Conservation (phyloP, 2,113 vertebrate species). For the Melierax canorus region DNA sequence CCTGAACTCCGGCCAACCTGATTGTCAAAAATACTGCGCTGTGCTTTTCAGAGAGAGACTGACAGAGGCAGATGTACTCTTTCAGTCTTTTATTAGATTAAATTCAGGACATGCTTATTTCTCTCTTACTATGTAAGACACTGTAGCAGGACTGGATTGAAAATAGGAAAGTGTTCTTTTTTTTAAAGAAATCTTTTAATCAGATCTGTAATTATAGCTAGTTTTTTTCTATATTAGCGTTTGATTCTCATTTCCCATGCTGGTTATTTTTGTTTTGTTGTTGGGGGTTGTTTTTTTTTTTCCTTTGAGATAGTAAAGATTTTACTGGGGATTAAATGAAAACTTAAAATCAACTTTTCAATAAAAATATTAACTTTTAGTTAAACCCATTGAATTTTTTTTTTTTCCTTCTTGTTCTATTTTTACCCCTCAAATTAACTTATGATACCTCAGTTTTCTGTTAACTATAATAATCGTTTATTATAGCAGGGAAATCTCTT, state of each 20-base stretch:
- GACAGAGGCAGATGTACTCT: background rate
- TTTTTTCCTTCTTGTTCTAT: background rate
- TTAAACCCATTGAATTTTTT: background rate
- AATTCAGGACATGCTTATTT: background rate
- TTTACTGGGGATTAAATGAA: background rate
- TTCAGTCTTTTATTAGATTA: background rate
- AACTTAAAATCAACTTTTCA: background rate
- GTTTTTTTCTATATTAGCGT: accelerated
- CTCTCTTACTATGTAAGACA: background rate
- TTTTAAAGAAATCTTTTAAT: background rate
- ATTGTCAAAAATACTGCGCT: background rate
- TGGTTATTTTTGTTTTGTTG: background rate
- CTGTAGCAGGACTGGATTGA: background rate
- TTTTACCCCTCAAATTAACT: background rate
- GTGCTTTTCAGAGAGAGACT: background rate
- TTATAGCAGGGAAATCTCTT: background rate
- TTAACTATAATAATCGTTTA: background rate
- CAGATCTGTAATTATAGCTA: background rate
- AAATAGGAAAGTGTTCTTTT: background rate
- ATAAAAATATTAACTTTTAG: background rate
- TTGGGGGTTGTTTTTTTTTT: background rate
- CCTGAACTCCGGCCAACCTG: background rate
- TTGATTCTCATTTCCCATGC: background rate
- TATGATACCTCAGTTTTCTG: background rate
- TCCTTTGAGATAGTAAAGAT: background rate